A percentile compares a stretch with the other conserved stretches of the same genome.
Conservation (phyloP, 2,797 vertebrate species). For the Semaprochilodus insignis region DNA sequence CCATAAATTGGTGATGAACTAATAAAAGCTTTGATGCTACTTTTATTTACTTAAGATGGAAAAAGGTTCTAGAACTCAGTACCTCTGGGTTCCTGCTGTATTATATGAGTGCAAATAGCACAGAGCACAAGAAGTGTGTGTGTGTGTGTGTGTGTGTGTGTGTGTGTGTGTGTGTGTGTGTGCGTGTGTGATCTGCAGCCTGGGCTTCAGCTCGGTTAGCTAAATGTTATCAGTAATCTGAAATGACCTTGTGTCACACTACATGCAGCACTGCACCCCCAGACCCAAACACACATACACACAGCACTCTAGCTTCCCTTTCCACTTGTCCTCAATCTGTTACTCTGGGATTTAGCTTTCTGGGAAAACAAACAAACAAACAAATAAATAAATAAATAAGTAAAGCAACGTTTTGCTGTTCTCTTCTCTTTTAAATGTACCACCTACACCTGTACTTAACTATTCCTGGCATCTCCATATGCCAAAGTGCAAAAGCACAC, state of each 20-base stretch:
- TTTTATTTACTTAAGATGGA: no score
- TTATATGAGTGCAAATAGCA: no score
- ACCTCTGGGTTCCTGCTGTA: no score
- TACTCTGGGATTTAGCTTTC: conserved; percentile 21
- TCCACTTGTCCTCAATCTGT: conserved; percentile 31
- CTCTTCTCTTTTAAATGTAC: neutral
- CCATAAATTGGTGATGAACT: no score
- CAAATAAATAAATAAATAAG: no score
- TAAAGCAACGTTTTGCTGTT: neutral
- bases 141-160: conserved; percentile 6
- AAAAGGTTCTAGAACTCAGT: no score
- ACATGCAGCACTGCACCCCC: neutral
- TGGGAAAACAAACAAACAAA: conserved; percentile 23
- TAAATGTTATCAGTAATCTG: conserved; percentile 61
- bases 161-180: neutral
- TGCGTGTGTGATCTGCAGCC: conserved; percentile 19
- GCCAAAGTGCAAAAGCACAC: neutral
- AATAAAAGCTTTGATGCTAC: no score
- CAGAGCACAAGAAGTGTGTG: no score
- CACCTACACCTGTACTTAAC: neutral
- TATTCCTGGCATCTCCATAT: neutral
- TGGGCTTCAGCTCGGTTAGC: conserved; percentile 31
- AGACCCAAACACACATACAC: neutral
- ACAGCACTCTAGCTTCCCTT: neutral
- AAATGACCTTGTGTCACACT: conserved; percentile 56